Conservation (phyloP, 1,140 invertebrate genomes). For the Ephestia elutella region DNA sequence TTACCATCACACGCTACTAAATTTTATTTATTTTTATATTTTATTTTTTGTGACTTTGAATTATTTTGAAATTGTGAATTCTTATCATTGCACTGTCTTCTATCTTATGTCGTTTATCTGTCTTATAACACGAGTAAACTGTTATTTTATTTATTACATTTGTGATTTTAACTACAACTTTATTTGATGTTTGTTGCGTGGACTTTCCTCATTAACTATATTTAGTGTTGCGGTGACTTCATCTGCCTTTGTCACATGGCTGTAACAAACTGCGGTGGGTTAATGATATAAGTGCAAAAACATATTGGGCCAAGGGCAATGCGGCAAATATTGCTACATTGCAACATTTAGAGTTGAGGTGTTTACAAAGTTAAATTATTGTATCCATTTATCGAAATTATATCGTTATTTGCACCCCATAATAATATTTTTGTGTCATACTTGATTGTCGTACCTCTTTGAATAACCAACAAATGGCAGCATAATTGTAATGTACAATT, state of each 20-base stretch:
- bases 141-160: not conserved
- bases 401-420: too few species aligned
- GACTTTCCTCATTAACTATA: conserved; percentile 11
- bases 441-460: too few species aligned
- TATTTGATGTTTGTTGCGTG: not conserved
- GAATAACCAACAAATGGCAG: too few species aligned
- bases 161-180: too few species aligned
- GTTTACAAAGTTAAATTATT: not conserved
- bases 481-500: too few species aligned
- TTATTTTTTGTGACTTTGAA: too few species aligned
- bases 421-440: too few species aligned
- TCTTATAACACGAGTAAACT: not conserved
- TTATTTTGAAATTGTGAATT: not conserved
- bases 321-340: too few species aligned
- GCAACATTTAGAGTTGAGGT: too few species aligned
- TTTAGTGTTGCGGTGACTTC: conserved; percentile 5
- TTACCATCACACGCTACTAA: conserved; percentile 52
- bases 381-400: not conserved
- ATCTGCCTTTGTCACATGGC: conserved; percentile 1
- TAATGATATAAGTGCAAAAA: conserved; percentile 8
- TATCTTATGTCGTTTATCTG: not conserved
- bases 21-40: not conserved
- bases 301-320: conserved; percentile 9
- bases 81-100: not conserved
- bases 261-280: not conserved